These are phyloP conservation scores for Pheosia gnoma DNA, from an alignment of 2,888 invertebrate species.

Conservation along the genomic window DNA sequence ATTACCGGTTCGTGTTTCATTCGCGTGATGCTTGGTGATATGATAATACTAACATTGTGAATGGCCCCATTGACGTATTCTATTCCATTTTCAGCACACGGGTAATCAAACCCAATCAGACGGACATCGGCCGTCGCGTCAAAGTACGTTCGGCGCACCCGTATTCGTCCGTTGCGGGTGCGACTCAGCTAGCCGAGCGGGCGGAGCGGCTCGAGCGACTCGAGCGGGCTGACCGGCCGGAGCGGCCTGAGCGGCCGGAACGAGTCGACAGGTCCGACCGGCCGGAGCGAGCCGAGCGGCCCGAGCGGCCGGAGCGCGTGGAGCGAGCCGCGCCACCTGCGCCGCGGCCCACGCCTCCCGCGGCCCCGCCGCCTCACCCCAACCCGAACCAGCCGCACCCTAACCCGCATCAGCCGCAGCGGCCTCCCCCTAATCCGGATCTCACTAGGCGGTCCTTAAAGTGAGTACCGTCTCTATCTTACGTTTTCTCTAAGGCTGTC, in stretches of 20 bases:
- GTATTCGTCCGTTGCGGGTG: constrained; percentile 62
- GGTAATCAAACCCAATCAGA: constrained; percentile 96
- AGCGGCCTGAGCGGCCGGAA: constrained; percentile 59
- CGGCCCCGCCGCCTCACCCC: constrained; percentile 43
- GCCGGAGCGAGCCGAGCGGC: constrained; percentile 56
- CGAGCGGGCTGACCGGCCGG: constrained; percentile 54
- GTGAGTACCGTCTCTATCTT: constrained; percentile 67
- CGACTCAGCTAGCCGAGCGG: constrained; percentile 60
- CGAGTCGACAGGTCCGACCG: constrained; percentile 52
- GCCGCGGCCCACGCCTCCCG: constrained; percentile 43
- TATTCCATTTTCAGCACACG: constrained; percentile 88
- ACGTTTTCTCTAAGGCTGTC: background rate
- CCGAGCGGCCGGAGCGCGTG: constrained; percentile 46
- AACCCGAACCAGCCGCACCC: constrained; percentile 55
- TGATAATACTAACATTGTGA: too few species aligned
- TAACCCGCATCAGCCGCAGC: constrained; percentile 74
- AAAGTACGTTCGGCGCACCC: constrained; percentile 86
- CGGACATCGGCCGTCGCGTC: constrained; percentile 94
- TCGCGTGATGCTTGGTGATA: too few species aligned
- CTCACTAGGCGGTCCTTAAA: constrained; percentile 89
- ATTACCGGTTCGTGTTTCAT: too few species aligned
- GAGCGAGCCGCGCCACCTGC: constrained; percentile 43
- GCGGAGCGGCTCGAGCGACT: constrained; percentile 52
- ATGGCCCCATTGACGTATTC: background rate
- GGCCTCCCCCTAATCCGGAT: constrained; percentile 85